These are phyloP conservation scores for Drosophila buzzatii DNA, from an alignment of 2,888 invertebrate species.

Conservation along the genomic window DNA sequence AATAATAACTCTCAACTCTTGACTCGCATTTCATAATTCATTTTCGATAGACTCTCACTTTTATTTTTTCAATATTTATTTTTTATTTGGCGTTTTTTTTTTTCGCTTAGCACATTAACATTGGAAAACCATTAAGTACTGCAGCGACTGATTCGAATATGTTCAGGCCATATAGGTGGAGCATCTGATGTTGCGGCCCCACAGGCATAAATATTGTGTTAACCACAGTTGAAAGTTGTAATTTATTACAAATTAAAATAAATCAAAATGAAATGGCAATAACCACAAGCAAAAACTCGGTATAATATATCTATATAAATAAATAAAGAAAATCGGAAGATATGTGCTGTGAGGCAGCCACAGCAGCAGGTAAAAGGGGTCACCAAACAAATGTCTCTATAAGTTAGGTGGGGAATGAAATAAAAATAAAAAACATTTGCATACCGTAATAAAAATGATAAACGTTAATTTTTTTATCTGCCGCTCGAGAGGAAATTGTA, in stretches of 20 bases:
- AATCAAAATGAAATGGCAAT: slow-evolving; percentile 65
- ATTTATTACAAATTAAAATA: slow-evolving; percentile 82
- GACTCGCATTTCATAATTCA: slow-evolving; percentile 74
- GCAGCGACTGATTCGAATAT: slow-evolving; percentile 48
- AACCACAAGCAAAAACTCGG: slow-evolving; percentile 21
- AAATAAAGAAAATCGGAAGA: slow-evolving; percentile 18
- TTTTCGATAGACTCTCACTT: slow-evolving; percentile 76
- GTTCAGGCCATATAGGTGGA: slow-evolving; percentile 37
- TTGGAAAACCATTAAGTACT: slow-evolving; percentile 70
- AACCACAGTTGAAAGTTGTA: slow-evolving; percentile 71
- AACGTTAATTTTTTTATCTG: slow-evolving; percentile 70
- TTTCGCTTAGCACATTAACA: slow-evolving; percentile 65
- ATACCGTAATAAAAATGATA: slow-evolving; percentile 65
- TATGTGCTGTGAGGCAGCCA: slow-evolving; percentile 10
- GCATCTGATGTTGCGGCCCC: slow-evolving; percentile 43
- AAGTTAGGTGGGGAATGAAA: slow-evolving; percentile 14
- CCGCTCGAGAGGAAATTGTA: slow-evolving; percentile 57
- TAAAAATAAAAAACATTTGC: slow-evolving; percentile 55
- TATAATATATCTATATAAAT: background rate
- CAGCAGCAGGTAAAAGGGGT: slow-evolving; percentile 18
- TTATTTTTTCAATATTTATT: slow-evolving; percentile 14
- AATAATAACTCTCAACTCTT: slow-evolving; percentile 60
- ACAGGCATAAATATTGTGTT: slow-evolving; percentile 67
- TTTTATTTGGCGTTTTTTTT: background rate
- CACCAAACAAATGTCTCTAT: slow-evolving; percentile 61